These are phyloP conservation scores for Drosophila falleni DNA, from an alignment of 2,888 invertebrate species.

Conservation along the genomic window DNA sequence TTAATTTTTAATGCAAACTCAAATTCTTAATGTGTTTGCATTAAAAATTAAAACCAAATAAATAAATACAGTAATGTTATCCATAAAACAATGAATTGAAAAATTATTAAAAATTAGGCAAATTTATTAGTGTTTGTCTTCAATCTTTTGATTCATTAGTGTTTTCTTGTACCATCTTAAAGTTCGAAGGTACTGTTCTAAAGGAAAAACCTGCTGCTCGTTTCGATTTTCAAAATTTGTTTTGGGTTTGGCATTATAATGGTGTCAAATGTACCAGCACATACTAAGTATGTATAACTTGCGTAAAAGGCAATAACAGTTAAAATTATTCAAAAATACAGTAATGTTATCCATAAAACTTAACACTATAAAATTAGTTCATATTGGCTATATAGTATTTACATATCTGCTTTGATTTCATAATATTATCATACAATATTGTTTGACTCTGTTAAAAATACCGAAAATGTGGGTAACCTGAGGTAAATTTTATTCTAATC, in stretches of 20 bases:
- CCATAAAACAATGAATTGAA: background rate
- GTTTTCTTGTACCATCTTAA: background rate
- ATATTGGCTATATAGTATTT: slow-evolving; percentile 27
- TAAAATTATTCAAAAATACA: slow-evolving; percentile 52
- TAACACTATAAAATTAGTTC: slow-evolving; percentile 52
- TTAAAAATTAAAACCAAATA: no score
- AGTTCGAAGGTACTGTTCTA: background rate
- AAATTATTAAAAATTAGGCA: background rate
- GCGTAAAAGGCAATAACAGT: slow-evolving; percentile 44
- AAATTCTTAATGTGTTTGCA: no score
- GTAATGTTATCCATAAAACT: slow-evolving; percentile 35
- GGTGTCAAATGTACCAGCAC: slow-evolving; percentile 14
- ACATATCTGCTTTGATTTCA: slow-evolving; percentile 33
- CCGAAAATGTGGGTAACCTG: slow-evolving; percentile 49
- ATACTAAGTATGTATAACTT: slow-evolving; percentile 13
- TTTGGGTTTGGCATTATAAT: slow-evolving; percentile 31
- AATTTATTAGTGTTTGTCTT: background rate
- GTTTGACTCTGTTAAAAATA: slow-evolving; percentile 32
- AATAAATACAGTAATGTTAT: no score
- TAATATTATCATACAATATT: slow-evolving; percentile 37
- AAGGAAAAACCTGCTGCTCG: background rate
- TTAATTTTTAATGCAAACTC: no score
- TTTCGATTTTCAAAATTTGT: slow-evolving; percentile 10
- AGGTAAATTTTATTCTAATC: slow-evolving; percentile 29
- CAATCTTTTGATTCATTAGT: background rate